Evolutionary conservation across 1,140 invertebrate species (phyloP).

Genomic region (Mamestra configurata): DNA sequence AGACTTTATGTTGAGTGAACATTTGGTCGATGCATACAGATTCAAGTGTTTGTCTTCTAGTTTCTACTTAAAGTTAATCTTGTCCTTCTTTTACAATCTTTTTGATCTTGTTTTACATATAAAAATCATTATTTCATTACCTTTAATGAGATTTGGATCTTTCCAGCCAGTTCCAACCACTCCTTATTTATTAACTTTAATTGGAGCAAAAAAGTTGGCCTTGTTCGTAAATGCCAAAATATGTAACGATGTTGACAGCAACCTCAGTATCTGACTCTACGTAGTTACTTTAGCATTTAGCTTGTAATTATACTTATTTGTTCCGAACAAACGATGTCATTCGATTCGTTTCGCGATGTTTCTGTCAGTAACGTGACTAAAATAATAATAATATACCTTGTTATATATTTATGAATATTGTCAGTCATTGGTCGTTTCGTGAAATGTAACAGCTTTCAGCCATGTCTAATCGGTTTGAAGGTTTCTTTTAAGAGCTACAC

Average conservation of each 20-base stretch:
- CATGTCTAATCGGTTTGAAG: neutral
- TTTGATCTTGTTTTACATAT: neutral
- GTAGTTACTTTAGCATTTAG: neutral
- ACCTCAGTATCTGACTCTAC: neutral
- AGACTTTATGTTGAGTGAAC: neutral
- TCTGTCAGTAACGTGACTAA: neutral
- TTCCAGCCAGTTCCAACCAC: constrained; percentile 15
- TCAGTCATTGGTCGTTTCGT: neutral
- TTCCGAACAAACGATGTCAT: neutral
- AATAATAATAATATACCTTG: neutral
- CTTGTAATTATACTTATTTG: neutral
- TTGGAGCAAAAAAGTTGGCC: constrained; percentile 33
- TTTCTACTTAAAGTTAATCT: neutral
- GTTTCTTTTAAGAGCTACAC: neutral
- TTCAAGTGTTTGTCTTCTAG: neutral
- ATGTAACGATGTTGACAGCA: constrained; percentile 3
- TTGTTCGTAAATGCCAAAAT: constrained; percentile 35
- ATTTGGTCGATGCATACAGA: neutral
- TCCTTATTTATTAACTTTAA: constrained; percentile 5
- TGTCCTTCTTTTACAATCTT: neutral
- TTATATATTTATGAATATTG: neutral
- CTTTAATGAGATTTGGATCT: constrained; percentile 4
- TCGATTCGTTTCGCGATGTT: neutral
- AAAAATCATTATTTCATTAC: neutral
- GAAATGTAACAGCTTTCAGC: neutral